phyloP scores from a whole-genome alignment of 2,113 vertebrate species.

The Mus spicilegus region DNA sequence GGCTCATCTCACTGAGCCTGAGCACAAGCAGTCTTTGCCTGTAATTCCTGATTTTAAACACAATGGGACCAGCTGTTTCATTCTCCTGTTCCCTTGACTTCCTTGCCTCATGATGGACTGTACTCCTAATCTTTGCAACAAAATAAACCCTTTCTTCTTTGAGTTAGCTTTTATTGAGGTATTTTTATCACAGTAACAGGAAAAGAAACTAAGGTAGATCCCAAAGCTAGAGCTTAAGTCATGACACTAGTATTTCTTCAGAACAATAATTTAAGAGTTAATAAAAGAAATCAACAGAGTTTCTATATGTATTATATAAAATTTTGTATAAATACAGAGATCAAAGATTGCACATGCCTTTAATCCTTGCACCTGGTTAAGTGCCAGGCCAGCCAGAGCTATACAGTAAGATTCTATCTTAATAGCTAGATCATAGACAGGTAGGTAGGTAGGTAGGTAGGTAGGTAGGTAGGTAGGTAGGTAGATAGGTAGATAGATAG shows the following conservation, averaged over 20 bases:
- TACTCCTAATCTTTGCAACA: not conserved
- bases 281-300: conserved; percentile 28
- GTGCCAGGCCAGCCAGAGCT: not conserved
- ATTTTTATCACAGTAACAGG: not conserved
- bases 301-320: conserved; percentile 27
- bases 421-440: no score
- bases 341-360: not conserved
- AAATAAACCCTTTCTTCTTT: not conserved
- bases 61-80: not conserved
- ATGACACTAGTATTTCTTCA: conserved; percentile 14
- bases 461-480: no score
- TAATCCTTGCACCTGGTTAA: not conserved
- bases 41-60: not conserved
- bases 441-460: no score
- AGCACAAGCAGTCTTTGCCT: not conserved
- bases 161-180: not conserved
- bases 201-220: not conserved
- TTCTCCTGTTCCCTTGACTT: not conserved
- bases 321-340: conserved; percentile 34
- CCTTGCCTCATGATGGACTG: not conserved
- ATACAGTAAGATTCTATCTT: not conserved
- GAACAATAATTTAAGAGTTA: conserved; percentile 15
- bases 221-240: not conserved
- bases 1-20: not conserved
- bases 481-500: no score